phyloP scores from a whole-genome alignment of 92 coral and sea anemone genomes.

The Parazoanthus atlanticus region DNA sequence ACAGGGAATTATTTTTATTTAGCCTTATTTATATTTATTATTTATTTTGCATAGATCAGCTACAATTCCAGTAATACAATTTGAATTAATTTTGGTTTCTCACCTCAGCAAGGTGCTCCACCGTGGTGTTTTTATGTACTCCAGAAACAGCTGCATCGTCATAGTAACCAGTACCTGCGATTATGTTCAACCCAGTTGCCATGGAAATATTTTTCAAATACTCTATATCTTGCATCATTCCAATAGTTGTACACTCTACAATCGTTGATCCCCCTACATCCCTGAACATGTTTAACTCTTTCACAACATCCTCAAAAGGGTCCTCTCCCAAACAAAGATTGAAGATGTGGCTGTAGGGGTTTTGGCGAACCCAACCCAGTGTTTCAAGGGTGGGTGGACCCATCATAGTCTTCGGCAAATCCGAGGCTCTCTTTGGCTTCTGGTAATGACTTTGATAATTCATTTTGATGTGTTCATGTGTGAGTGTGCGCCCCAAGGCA shows the following conservation, averaged over 20 bases:
- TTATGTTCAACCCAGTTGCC: constrained; percentile 80
- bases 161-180: constrained; percentile 91
- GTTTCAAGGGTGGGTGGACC: constrained; percentile 73
- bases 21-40: no score
- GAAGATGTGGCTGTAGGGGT: constrained; percentile 77
- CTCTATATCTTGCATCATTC: constrained; percentile 79
- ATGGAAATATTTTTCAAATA: constrained; percentile 66
- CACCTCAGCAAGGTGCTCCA: constrained; percentile 84
- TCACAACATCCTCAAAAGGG: constrained; percentile 79
- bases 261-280: constrained; percentile 88
- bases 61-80: no score
- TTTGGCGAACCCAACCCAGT: constrained; percentile 80
- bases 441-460: constrained; percentile 66
- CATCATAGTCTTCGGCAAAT: constrained; percentile 53
- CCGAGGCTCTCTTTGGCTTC: constrained; percentile 63
- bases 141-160: constrained; percentile 69
- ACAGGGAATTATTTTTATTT: no score
- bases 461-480: constrained; percentile 92
- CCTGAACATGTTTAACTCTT: constrained; percentile 77
- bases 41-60: no score
- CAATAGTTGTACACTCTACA: constrained; percentile 82
- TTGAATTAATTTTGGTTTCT: neutral
- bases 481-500: constrained; percentile 77
- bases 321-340: constrained; percentile 85
- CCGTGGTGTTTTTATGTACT: constrained; percentile 62